Evolutionary conservation across 2,797 vertebrate species (phyloP).

Genomic region (Phrynocephalus vlangalii): DNA sequence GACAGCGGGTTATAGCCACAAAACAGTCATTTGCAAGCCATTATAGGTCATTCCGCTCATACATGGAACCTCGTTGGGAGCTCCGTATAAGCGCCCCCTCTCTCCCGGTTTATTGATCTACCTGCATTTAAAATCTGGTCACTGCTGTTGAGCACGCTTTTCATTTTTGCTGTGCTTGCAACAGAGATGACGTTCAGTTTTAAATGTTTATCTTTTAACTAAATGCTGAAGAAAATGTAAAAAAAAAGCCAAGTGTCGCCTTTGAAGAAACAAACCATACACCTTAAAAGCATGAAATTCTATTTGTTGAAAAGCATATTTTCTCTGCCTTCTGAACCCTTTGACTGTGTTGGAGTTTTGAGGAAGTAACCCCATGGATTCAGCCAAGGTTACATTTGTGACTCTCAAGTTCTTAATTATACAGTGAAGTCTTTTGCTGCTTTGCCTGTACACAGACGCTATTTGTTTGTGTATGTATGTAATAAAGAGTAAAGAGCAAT

Average conservation of each 20-base stretch:
- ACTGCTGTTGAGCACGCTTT: constrained; percentile 87
- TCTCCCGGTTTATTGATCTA: constrained; percentile 85
- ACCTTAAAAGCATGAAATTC: constrained; percentile 50
- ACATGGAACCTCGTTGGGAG: constrained; percentile 77
- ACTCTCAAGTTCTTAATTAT: constrained; percentile 45
- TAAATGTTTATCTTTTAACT: constrained; percentile 89
- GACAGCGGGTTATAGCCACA: constrained; percentile 87
- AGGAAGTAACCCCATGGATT: constrained; percentile 49
- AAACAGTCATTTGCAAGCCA: constrained; percentile 78
- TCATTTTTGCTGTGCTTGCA: constrained; percentile 92
- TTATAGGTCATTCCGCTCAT: constrained; percentile 80
- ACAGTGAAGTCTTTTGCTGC: constrained; percentile 21
- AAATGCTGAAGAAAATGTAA: constrained; percentile 82
- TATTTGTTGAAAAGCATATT: constrained; percentile 51
- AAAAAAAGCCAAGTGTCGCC: constrained; percentile 53
- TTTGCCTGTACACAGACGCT: constrained; percentile 12
- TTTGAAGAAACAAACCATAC: constrained; percentile 60
- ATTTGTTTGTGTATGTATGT: constrained; percentile 28
- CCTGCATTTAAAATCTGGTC: constrained; percentile 91
- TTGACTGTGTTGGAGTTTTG: constrained; percentile 39
- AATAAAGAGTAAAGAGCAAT: constrained; percentile 24
- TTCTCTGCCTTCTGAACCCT: constrained; percentile 47
- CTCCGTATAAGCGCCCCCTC: constrained; percentile 64
- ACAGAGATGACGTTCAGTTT: constrained; percentile 82
- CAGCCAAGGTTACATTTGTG: constrained; percentile 44